Percentiles rank a stretch among this genome's conserved stretches.
These are phyloP conservation scores for Belonocnema kinseyi DNA, from an alignment of 1,140 invertebrate species.

Conservation along the genomic window DNA sequence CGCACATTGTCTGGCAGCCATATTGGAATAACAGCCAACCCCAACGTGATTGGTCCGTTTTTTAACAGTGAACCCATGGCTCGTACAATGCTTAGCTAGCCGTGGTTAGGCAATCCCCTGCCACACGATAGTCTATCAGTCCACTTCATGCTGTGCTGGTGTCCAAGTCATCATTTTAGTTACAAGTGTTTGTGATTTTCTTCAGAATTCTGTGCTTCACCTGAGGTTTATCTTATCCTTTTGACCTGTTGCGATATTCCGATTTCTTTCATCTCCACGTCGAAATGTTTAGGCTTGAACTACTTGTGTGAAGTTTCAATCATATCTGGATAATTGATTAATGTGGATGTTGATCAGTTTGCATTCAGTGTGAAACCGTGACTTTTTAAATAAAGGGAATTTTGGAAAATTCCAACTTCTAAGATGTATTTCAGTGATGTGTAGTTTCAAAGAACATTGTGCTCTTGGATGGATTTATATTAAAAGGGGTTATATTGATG, in stretches of 20 bases:
- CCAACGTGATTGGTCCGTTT: slow-evolving; percentile 72
- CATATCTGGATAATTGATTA: not conserved
- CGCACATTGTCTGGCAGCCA: slow-evolving; percentile 73
- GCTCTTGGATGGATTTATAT: not conserved
- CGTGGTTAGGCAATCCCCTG: slow-evolving; percentile 70
- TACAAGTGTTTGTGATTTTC: slow-evolving; percentile 50
- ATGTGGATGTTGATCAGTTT: not conserved
- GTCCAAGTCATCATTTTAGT: slow-evolving; percentile 61
- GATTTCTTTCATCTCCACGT: not conserved
- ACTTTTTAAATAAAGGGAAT: not conserved
- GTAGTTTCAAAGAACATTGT: not conserved
- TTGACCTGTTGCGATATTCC: not conserved
- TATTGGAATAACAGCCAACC: slow-evolving; percentile 71
- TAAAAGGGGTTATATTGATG: not conserved
- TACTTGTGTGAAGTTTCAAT: no score
- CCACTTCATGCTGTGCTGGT: slow-evolving; percentile 63
- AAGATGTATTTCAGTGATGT: not conserved
- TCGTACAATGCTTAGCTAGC: slow-evolving; percentile 56
- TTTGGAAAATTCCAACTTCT: not conserved
- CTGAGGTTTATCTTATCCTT: not conserved
- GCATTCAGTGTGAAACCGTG: not conserved
- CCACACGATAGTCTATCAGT: slow-evolving; percentile 73
- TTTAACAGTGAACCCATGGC: slow-evolving; percentile 68
- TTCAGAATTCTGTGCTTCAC: slow-evolving; percentile 37
- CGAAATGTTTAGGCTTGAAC: not conserved